phyloP scores from a whole-genome alignment of 2,113 vertebrate species.

The Microtus richardsoni region DNA sequence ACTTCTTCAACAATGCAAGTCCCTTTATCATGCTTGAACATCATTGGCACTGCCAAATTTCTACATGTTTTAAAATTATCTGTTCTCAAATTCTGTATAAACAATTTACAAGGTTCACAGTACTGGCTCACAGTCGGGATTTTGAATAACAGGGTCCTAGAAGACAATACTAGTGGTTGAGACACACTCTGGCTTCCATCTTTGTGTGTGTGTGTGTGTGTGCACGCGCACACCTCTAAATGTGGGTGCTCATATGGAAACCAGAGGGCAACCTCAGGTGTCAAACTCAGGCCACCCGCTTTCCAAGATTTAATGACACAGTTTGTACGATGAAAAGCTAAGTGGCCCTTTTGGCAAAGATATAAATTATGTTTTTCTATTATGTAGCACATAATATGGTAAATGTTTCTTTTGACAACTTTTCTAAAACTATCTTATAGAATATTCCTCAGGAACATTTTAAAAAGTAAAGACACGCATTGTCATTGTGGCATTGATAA shows the following conservation, averaged over 20 bases:
- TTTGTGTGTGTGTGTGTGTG: too few species aligned
- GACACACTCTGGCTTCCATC: not conserved
- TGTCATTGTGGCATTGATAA: not conserved
- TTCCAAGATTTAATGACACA: not conserved
- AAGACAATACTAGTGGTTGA: not conserved
- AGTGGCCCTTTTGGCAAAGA: not conserved
- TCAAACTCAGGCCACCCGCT: not conserved
- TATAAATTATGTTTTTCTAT: not conserved
- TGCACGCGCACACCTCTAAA: too few species aligned
- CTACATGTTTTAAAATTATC: not conserved
- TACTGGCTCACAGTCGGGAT: not conserved
- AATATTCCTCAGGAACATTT: not conserved
- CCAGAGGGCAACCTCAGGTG: not conserved
- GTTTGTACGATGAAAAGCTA: not conserved
- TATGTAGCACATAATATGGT: not conserved
- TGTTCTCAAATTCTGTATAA: not conserved
- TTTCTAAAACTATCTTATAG: not conserved
- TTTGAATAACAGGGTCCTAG: not conserved
- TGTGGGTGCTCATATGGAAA: too few species aligned
- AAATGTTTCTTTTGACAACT: not conserved
- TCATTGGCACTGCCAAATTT: not conserved
- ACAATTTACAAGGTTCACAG: not conserved
- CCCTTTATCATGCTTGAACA: not conserved
- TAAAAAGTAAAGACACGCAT: not conserved
- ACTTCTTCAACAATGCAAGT: not conserved